phyloP scores from a whole-genome alignment of 2,797 vertebrate genomes.

The Halcyon leucocephala region DNA sequence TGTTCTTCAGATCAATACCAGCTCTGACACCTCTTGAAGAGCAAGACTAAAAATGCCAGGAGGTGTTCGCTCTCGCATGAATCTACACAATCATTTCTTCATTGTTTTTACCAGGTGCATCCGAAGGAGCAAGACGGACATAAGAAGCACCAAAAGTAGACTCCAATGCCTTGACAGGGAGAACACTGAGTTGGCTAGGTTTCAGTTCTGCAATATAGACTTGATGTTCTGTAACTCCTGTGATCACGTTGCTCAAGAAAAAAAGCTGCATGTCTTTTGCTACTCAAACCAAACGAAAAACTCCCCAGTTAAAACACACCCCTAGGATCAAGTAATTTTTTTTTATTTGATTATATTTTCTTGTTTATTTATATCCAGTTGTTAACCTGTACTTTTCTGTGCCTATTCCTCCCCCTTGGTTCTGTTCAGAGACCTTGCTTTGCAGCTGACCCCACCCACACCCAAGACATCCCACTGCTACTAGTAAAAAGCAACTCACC shows the following conservation, averaged over 20 bases:
- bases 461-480: background rate
- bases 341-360: background rate
- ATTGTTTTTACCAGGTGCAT: background rate
- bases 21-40: background rate
- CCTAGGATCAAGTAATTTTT: fast-evolving
- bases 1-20: background rate
- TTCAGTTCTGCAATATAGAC: background rate
- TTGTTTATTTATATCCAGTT: background rate
- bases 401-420: background rate
- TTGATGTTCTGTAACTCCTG: background rate
- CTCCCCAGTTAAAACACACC: background rate
- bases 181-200: background rate
- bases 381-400: background rate
- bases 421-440: background rate
- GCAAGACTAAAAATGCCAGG: background rate
- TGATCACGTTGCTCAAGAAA: background rate
- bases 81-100: background rate
- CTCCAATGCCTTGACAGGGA: background rate
- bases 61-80: background rate
- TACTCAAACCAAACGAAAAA: background rate
- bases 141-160: background rate
- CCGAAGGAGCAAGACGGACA: background rate
- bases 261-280: background rate
- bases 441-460: background rate
- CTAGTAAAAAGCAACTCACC: background rate